Conservation (phyloP, 2,113 vertebrate genomes). For the Condylura cristata region DNA sequence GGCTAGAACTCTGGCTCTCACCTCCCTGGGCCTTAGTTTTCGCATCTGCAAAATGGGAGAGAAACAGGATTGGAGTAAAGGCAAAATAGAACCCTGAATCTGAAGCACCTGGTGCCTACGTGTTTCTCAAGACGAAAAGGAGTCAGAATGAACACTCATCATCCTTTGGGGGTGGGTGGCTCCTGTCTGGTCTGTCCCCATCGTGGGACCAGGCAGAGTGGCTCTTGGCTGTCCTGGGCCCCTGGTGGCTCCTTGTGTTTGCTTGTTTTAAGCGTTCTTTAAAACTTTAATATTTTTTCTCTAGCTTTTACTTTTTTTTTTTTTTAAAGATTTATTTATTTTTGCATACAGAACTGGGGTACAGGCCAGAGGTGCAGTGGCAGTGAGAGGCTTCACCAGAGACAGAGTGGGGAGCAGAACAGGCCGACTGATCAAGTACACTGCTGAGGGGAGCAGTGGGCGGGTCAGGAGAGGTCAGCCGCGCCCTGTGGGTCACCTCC, state of each 20-base stretch:
- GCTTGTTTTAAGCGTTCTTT: neutral
- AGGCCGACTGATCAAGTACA: too few relatives aligned
- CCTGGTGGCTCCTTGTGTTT: neutral
- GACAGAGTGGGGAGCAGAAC: too few relatives aligned
- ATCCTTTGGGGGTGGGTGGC: neutral
- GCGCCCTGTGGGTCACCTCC: too few relatives aligned
- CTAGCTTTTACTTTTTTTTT: constrained; percentile 33
- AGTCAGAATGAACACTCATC: neutral
- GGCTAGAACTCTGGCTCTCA: neutral
- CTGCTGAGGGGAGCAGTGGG: too few relatives aligned
- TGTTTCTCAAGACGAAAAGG: neutral
- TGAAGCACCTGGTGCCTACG: neutral
- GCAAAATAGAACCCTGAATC: neutral
- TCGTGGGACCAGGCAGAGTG: neutral
- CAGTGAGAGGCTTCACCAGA: too few relatives aligned
- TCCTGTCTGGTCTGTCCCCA: accelerated
- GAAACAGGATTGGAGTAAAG: neutral
- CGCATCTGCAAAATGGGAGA: neutral
- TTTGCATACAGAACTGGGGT: too few relatives aligned
- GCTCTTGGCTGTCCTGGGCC: neutral
- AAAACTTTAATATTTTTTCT: neutral
- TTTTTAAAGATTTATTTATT: too few relatives aligned
- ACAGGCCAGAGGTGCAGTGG: too few relatives aligned
- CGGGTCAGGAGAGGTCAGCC: too few relatives aligned
- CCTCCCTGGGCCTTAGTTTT: neutral